A percentile compares a stretch with the other conserved stretches of the same genome.
Evolutionary conservation across 1,140 invertebrate species (phyloP).

Genomic region (Aphelenchoides fujianensis): DNA sequence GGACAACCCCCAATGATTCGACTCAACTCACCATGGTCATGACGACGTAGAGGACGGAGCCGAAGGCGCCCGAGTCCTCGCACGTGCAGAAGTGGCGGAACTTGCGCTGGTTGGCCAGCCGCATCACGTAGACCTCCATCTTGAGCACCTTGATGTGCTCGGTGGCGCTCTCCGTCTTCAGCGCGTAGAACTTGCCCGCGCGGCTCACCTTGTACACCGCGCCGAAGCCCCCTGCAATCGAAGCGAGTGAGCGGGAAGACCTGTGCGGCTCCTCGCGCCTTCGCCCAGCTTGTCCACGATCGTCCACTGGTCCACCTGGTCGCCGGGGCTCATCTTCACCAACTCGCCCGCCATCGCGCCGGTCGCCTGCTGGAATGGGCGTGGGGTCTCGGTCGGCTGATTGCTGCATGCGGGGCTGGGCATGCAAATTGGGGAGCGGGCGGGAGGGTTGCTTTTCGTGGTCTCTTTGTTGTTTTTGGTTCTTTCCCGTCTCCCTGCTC

Average conservation of each 20-base stretch:
- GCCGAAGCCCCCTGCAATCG: too few species aligned
- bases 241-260: too few species aligned
- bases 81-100: constrained; percentile 33
- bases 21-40: constrained; percentile 33
- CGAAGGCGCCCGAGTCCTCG: constrained; percentile 25
- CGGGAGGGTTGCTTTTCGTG: too few species aligned
- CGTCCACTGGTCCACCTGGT: constrained; percentile 32
- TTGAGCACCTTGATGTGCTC: constrained; percentile 51
- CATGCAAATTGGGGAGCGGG: too few species aligned
- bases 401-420: too few species aligned
- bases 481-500: too few species aligned
- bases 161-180: constrained; percentile 43
- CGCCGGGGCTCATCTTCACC: constrained; percentile 14
- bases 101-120: constrained; percentile 33
- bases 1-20: constrained; percentile 22
- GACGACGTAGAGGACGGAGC: constrained; percentile 26
- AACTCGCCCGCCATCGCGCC: too few species aligned
- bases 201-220: constrained; percentile 46
- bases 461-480: too few species aligned
- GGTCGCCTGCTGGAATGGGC: too few species aligned
- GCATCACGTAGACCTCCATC: constrained; percentile 52
- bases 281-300: constrained; percentile 54
- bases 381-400: too few species aligned
- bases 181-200: constrained; percentile 33
- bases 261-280: too few species aligned